These are phyloP conservation scores for Brachyptera putata DNA, from an alignment of 2,888 invertebrate species.

Conservation along the genomic window DNA sequence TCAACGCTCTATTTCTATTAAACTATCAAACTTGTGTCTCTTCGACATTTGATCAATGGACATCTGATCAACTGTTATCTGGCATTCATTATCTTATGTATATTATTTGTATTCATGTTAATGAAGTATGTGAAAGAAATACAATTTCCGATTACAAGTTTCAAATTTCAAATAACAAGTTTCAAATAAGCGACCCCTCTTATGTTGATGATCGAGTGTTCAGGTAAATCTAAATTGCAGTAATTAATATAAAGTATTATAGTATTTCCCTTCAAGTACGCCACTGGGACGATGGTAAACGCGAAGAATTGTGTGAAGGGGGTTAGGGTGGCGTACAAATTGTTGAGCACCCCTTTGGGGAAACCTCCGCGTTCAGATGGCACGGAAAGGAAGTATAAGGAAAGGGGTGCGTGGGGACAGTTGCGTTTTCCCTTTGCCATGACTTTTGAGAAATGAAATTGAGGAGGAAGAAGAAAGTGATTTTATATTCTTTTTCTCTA, in stretches of 20 bases:
- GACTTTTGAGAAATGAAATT: constrained; percentile 19
- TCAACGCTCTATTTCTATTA: no score
- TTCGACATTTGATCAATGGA: no score
- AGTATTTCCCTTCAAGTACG: not conserved
- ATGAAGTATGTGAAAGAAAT: no score
- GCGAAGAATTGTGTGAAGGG: constrained; percentile 14
- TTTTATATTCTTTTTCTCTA: constrained; percentile 15
- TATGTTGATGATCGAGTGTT: no score
- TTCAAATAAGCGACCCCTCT: no score
- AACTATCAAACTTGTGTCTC: no score
- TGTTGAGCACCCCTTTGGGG: constrained; percentile 20
- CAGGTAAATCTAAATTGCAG: no score
- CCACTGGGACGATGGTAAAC: constrained; percentile 14
- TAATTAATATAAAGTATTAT: constrained; percentile 7
- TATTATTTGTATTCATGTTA: no score
- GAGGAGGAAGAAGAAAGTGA: constrained; percentile 17
- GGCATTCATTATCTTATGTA: no score
- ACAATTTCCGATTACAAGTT: no score
- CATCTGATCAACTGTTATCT: no score
- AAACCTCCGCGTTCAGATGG: constrained; percentile 8
- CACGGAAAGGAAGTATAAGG: not conserved
- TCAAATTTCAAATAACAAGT: no score
- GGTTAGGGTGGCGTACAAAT: constrained; percentile 3
- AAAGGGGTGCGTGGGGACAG: not conserved
- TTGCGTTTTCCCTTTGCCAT: constrained; percentile 10